A percentile compares a stretch with the other conserved stretches of the same genome.
These are phyloP conservation scores for Sitodiplosis mosellana DNA, from an alignment of 1,140 invertebrate species.

Conservation along the genomic window DNA sequence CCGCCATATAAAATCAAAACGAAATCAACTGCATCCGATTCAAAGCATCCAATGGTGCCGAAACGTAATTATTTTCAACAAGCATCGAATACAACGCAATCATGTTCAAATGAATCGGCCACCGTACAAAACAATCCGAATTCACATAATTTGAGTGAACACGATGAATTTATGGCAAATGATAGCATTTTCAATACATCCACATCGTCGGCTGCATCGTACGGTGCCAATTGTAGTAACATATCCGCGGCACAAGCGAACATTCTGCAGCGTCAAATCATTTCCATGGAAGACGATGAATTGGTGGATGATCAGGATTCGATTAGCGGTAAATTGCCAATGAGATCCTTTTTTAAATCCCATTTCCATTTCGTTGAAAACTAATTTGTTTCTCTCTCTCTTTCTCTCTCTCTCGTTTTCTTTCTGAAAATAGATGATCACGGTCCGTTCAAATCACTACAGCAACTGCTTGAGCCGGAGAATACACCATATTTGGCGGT, in stretches of 20 bases:
- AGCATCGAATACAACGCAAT: neutral
- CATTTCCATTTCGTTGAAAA: no score
- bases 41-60: neutral
- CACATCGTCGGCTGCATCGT: no score
- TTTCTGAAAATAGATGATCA: slow-evolving; percentile 39
- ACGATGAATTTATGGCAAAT: slow-evolving; percentile 5
- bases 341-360: no score
- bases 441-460: slow-evolving; percentile 59
- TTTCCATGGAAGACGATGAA: slow-evolving; percentile 90
- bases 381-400: no score
- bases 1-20: slow-evolving; percentile 26
- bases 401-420: slow-evolving; percentile 5
- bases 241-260: slow-evolving; percentile 3
- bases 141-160: neutral
- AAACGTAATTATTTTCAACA: neutral
- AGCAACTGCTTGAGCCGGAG: slow-evolving; percentile 47
- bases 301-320: slow-evolving; percentile 66
- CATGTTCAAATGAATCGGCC: neutral
- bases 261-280: slow-evolving; percentile 52
- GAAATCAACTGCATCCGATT: neutral
- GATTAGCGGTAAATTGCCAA: slow-evolving; percentile 14
- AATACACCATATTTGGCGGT: slow-evolving; percentile 60
- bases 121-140: neutral
- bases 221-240: neutral
- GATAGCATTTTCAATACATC: neutral